A percentile compares a stretch with the other conserved stretches of the same genome.
phyloP scores from a whole-genome alignment of 2,888 invertebrate genomes.

The Morinoia aosen region DNA sequence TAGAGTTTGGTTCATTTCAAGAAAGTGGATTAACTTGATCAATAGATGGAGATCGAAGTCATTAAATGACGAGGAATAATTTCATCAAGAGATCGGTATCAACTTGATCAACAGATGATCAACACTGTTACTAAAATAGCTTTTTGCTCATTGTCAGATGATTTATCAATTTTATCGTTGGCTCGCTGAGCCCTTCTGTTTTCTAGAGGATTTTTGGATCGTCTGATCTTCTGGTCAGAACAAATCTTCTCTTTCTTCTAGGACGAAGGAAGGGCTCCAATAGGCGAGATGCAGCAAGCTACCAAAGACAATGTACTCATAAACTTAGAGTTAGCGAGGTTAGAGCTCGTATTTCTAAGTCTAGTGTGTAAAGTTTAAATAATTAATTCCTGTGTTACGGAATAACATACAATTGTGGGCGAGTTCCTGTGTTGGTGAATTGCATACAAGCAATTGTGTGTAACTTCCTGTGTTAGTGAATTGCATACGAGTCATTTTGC shows the following conservation, averaged over 20 bases:
- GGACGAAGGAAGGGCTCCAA: not conserved
- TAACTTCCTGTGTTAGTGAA: not conserved
- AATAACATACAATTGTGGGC: not conserved
- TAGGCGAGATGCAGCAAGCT: conserved; percentile 37
- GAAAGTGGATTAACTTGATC: too few species aligned
- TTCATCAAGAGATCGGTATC: too few species aligned
- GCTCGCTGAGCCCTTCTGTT: conserved; percentile 10
- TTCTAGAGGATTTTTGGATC: not conserved
- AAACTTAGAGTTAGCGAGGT: not conserved
- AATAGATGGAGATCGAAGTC: too few species aligned
- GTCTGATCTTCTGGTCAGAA: not conserved
- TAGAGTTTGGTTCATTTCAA: too few species aligned
- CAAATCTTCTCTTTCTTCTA: not conserved
- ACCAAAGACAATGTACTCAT: conserved; percentile 47
- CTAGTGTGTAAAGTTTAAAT: conserved; percentile 18
- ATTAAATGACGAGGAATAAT: not conserved
- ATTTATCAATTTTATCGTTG: conserved; percentile 12
- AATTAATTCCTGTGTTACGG: conserved; percentile 1
- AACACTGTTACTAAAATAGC: not conserved
- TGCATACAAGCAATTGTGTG: not conserved
- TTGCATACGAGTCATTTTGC: not conserved
- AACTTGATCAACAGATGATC: not conserved
- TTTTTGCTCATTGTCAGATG: not conserved
- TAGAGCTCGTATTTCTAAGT: conserved; percentile 9
- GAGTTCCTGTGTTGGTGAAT: not conserved